Conservation (phyloP, 2,797 vertebrate species). For the Australoheros facetus region DNA sequence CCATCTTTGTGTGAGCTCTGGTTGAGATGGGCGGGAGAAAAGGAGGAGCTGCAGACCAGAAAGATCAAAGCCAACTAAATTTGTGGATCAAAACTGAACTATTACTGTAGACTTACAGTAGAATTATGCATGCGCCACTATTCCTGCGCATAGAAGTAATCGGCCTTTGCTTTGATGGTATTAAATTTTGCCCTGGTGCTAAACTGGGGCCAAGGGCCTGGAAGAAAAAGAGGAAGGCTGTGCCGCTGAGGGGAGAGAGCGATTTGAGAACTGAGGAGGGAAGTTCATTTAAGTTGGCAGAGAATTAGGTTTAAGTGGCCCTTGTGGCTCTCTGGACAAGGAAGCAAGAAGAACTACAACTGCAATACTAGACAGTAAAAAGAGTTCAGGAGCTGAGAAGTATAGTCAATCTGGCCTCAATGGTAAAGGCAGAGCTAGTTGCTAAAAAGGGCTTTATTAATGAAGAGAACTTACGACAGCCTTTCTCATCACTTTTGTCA, state of each 20-base stretch:
- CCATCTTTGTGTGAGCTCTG: conserved; percentile 41
- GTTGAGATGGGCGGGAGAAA: conserved; percentile 16
- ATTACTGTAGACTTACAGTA: conserved; percentile 63
- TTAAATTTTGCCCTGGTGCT: conserved; percentile 55
- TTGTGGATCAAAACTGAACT: conserved; percentile 60
- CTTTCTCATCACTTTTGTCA: conserved; percentile 94
- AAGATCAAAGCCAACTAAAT: conserved; percentile 71
- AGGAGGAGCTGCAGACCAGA: conserved; percentile 51
- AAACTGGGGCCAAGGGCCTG: conserved; percentile 45
- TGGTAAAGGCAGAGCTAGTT: not conserved
- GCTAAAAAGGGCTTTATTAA: conserved; percentile 13
- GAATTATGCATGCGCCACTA: conserved; percentile 57
- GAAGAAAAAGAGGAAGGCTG: conserved; percentile 1
- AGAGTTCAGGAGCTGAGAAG: conserved; percentile 30
- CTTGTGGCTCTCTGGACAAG: conserved; percentile 25
- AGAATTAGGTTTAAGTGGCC: conserved; percentile 45
- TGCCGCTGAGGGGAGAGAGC: not conserved
- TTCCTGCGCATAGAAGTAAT: conserved; percentile 53
- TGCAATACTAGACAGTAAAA: conserved; percentile 2
- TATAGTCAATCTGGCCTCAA: conserved; percentile 17
- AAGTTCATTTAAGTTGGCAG: conserved; percentile 47
- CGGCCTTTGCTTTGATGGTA: conserved; percentile 69
- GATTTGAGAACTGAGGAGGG: conserved; percentile 18
- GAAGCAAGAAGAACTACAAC: conserved; percentile 7
- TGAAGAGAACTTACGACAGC: conserved; percentile 91